Percentiles rank a stretch among this genome's conserved stretches.
Evolutionary conservation across 2,888 invertebrate genomes (phyloP).

Genomic region (Morpho achilles): DNA sequence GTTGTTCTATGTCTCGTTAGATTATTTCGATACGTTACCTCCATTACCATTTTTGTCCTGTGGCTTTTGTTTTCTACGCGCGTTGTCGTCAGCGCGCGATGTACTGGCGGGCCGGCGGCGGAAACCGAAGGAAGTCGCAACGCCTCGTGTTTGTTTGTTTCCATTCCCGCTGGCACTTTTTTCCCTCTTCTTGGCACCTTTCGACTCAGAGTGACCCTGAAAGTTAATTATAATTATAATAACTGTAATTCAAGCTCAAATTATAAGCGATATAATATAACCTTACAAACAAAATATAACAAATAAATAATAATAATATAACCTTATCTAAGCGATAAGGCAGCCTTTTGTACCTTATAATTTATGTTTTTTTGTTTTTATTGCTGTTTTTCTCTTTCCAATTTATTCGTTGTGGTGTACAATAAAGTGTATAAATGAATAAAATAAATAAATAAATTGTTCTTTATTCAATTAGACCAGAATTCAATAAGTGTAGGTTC

Average conservation of each 20-base stretch:
- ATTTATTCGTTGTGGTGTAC: no score
- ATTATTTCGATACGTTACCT: constrained; percentile 39
- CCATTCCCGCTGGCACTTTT: constrained; percentile 63
- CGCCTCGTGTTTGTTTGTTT: constrained; percentile 82
- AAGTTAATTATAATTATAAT: constrained; percentile 10
- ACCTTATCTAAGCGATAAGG: no score
- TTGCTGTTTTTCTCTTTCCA: no score
- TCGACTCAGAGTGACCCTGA: constrained; percentile 82
- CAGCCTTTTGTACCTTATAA: no score
- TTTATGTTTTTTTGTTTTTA: no score
- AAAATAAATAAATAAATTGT: no score
- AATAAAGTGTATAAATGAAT: no score
- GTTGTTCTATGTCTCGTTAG: background rate
- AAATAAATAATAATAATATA: no score
- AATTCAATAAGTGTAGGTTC: no score
- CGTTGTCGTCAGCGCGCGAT: constrained; percentile 68
- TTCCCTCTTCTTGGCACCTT: constrained; percentile 78
- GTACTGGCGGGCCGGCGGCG: constrained; percentile 81
- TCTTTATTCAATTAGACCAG: no score
- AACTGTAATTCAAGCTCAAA: background rate
- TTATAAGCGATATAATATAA: no score
- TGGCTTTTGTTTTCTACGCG: constrained; percentile 59
- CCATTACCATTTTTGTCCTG: constrained; percentile 74
- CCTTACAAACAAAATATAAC: no score
- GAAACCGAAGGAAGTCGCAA: constrained; percentile 92